Base-by-base conservation (phyloP, 2,888 invertebrate species). In the Apotomis turbidana region DNA sequence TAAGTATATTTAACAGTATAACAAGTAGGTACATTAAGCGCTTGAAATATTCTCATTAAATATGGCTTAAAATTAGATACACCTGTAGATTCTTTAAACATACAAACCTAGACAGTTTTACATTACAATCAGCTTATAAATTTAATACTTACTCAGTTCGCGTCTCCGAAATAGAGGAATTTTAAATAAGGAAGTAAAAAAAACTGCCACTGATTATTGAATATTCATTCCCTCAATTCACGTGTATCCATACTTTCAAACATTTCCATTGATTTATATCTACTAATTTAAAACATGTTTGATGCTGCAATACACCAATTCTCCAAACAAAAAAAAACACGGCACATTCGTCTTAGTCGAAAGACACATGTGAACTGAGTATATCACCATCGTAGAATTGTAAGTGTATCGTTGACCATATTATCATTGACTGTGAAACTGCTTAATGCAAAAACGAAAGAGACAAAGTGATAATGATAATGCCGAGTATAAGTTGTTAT, bases 351-450 rank as follows among this genome's bases (percentile, higher is more conserved):
- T 12, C 27, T 4, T 44, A 12, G 55, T 27, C 54, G 12, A 55
- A 64, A 64, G n/a, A 12, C 55, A 64, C 44, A 44, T 44, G 55
- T 44, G 15, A 13, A 64, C 64, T 64, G 64, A 55, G 9, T 10
- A 64, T 51, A 44, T 27, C 27, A 41, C 46, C n/a, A 55, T 55
- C 64, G 64, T n/a, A 15, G 54, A n/a, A 10, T 55, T 15, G 3
- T 54, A 6, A 38, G n/a, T 38, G n/a, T 38, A 12, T 58, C 38
- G 58, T 36, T 8, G n/a, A 12, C 12, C 5, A 38, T 38, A 36
- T 58, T 12, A n/a, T 12, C 6, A 58, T n/a, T n/a, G 38, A 27
- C 36, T 57, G 54, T 13, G 12, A 36, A 36, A 12, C 3, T 12
- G 12, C 57, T 36, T 36, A 36, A 57, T 5, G 57, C 36, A 57